phyloP scores from a whole-genome alignment of 2,888 invertebrate species.

The Thelaira solivaga region DNA sequence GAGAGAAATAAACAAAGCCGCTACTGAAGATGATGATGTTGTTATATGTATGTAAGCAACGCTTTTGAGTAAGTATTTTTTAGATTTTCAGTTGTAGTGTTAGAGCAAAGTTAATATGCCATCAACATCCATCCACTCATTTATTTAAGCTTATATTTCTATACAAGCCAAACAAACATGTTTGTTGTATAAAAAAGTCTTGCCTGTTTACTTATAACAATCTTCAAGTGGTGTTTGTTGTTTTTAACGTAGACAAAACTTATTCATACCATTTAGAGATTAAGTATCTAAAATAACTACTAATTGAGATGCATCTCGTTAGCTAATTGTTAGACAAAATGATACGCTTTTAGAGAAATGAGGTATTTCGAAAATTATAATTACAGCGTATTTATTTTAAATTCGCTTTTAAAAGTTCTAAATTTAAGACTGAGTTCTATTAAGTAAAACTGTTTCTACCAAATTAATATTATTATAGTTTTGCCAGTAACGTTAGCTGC shows the following conservation, averaged over 20 bases:
- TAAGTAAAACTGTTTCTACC: no score
- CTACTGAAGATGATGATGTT: not conserved
- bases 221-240: conserved; percentile 16
- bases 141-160: not conserved
- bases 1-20: no score
- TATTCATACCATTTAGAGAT: conserved; percentile 54
- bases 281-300: conserved; percentile 59
- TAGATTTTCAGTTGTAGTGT: not conserved
- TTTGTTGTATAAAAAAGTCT: not conserved
- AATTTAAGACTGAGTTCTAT: no score
- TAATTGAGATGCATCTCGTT: conserved; percentile 62
- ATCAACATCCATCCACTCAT: not conserved
- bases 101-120: not conserved
- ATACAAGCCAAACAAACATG: not conserved
- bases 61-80: not conserved
- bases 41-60: conserved; percentile 7
- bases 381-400: conserved; percentile 27
- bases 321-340: conserved; percentile 57
- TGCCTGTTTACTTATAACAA: conserved; percentile 32
- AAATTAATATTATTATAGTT: no score
- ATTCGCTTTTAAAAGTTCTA: not conserved
- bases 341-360: conserved; percentile 10
- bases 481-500: no score
- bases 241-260: not conserved
- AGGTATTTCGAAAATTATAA: conserved; percentile 12